A percentile compares a stretch with the other conserved stretches of the same genome.
These are phyloP conservation scores for Xyliphius kryptos DNA, from an alignment of 2,113 vertebrate genomes.

Conservation along the genomic window DNA sequence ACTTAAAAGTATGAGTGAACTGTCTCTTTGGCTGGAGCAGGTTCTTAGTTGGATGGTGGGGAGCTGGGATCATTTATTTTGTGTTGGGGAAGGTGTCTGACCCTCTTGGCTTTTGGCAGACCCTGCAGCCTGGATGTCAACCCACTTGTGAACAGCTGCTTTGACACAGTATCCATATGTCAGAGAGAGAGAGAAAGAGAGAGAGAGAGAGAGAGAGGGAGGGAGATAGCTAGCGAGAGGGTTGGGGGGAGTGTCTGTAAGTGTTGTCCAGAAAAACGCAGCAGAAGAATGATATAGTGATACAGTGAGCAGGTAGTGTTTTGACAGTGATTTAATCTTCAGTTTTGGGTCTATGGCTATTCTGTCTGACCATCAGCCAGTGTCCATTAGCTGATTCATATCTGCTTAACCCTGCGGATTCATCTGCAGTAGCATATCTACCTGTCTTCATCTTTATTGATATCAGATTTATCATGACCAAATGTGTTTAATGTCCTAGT, in stretches of 20 bases:
- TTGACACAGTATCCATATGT: slow-evolving; percentile 54
- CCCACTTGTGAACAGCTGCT: slow-evolving; percentile 47
- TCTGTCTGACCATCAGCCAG: slow-evolving; percentile 33
- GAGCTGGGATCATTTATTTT: slow-evolving; percentile 43
- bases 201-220: not conserved
- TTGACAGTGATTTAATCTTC: slow-evolving; percentile 3
- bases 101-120: slow-evolving; percentile 49
- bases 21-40: slow-evolving; percentile 2
- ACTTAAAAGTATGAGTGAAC: not conserved
- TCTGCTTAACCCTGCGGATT: slow-evolving; percentile 33
- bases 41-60: slow-evolving; percentile 36
- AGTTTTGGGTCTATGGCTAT: slow-evolving; percentile 15
- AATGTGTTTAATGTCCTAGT: no score
- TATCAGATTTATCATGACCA: no score
- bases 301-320: slow-evolving; percentile 1
- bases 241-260: not conserved
- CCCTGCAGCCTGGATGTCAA: slow-evolving; percentile 43
- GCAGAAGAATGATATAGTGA: slow-evolving; percentile 5
- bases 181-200: slow-evolving; percentile 21
- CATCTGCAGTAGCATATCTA: no score
- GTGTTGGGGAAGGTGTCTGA: slow-evolving; percentile 45
- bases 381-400: slow-evolving; percentile 29
- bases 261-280: slow-evolving; percentile 5
- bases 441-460: no score
- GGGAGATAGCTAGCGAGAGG: not conserved